Evolutionary conservation across 2,113 vertebrate genomes (phyloP).

Genomic region (Panthera uncia): DNA sequence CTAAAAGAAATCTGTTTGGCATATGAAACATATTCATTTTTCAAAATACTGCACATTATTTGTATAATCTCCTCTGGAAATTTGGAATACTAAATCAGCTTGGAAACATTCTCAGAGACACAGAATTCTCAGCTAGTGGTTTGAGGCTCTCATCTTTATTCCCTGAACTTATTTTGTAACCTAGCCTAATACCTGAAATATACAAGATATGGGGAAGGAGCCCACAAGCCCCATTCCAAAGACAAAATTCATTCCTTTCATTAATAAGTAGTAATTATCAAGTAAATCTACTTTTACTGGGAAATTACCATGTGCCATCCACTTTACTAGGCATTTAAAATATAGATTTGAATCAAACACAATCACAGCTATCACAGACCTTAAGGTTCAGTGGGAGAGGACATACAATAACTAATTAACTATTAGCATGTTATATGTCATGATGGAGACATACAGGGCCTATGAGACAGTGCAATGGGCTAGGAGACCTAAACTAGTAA

Average conservation of each 20-base stretch:
- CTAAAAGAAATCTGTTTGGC: constrained; percentile 36
- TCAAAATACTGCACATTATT: constrained; percentile 2
- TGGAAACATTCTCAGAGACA: background rate
- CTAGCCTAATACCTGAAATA: background rate
- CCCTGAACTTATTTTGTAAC: background rate
- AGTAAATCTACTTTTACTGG: background rate
- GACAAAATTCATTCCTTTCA: background rate
- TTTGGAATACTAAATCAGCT: background rate
- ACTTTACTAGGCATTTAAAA: background rate
- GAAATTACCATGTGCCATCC: background rate
- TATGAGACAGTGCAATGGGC: background rate
- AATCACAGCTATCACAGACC: background rate
- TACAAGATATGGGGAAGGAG: background rate
- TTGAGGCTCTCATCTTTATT: constrained; percentile 13
- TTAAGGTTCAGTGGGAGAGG: background rate
- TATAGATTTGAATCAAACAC: background rate
- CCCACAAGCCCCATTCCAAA: background rate
- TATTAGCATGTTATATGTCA: background rate
- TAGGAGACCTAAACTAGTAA: background rate
- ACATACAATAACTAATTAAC: background rate
- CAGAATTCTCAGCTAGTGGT: background rate
- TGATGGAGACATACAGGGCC: background rate
- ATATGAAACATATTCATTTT: constrained; percentile 24
- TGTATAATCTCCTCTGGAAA: background rate
- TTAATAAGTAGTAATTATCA: background rate